phyloP scores from a whole-genome alignment of 2,888 invertebrate genomes.

The Synergus gifuensis region DNA sequence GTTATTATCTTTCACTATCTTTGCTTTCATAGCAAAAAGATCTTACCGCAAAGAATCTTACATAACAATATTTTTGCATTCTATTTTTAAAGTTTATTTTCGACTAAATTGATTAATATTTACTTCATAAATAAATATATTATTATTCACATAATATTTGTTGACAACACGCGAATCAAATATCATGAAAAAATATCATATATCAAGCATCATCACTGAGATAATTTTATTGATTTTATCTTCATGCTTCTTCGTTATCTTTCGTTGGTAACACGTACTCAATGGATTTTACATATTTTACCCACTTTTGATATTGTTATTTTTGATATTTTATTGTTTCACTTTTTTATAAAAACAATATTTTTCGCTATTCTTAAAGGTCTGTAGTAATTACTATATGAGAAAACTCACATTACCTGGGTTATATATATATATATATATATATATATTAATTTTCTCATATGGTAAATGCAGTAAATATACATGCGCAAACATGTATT shows the following conservation, averaged over 20 bases:
- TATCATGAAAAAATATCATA: too few relatives aligned
- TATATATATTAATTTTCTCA: too few relatives aligned
- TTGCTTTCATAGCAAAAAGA: neutral
- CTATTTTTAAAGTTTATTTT: neutral
- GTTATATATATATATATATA: too few relatives aligned
- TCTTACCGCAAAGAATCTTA: neutral
- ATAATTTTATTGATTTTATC: neutral
- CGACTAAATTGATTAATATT: neutral
- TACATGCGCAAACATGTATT: too few relatives aligned
- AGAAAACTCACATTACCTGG: too few relatives aligned
- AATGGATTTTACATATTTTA: neutral
- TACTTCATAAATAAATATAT: neutral
- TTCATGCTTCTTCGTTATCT: neutral
- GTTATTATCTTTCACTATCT: neutral
- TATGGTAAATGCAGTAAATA: too few relatives aligned
- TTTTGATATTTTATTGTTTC: neutral
- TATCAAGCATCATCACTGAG: too few relatives aligned
- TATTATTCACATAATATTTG: neutral
- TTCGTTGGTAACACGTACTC: neutral
- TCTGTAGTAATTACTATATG: too few relatives aligned
- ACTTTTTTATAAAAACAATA: neutral
- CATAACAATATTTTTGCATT: neutral
- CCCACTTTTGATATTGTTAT: neutral
- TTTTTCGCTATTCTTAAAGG: too few relatives aligned
- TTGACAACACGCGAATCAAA: too few relatives aligned